A percentile compares a stretch with the other conserved stretches of the same genome.
Evolutionary conservation across 1,140 invertebrate genomes (phyloP).

Genomic region (Zaprionus inermis): DNA sequence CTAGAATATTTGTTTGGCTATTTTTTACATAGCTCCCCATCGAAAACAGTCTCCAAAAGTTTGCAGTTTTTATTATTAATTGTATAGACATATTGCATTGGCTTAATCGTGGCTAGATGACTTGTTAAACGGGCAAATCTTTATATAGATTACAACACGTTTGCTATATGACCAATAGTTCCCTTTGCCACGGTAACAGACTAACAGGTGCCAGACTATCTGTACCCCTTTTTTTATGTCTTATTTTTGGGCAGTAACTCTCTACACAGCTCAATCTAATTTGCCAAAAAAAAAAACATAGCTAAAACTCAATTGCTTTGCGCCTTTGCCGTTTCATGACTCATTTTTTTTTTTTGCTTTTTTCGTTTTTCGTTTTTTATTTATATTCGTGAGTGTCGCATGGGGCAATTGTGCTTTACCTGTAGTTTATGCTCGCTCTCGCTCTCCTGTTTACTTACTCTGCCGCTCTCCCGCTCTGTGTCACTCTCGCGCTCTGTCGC

Average conservation of each 20-base stretch:
- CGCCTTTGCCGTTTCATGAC: slow-evolving; percentile 34
- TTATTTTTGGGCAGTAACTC: background rate
- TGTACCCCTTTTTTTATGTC: background rate
- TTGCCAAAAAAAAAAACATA: slow-evolving; percentile 19
- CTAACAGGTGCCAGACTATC: background rate
- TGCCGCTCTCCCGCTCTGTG: slow-evolving; percentile 10
- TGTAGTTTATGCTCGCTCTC: slow-evolving; percentile 56
- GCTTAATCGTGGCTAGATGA: too few relatives aligned
- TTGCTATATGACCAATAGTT: too few relatives aligned
- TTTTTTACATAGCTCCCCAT: too few relatives aligned
- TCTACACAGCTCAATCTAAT: background rate
- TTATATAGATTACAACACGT: too few relatives aligned
- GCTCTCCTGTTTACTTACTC: slow-evolving; percentile 18
- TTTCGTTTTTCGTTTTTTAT: slow-evolving; percentile 15
- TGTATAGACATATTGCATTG: too few relatives aligned
- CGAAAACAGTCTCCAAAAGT: too few relatives aligned
- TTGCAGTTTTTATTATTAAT: too few relatives aligned
- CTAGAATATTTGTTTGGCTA: too few relatives aligned
- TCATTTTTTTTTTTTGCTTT: slow-evolving; percentile 30
- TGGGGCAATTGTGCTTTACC: slow-evolving; percentile 61
- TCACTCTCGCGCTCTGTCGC: slow-evolving; percentile 3
- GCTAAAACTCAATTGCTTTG: slow-evolving; percentile 26
- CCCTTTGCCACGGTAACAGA: background rate
- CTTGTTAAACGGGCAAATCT: too few relatives aligned
- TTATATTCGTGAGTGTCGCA: slow-evolving; percentile 56